Conservation (phyloP, 2,797 vertebrate species). For the Hipposideros larvatus region DNA sequence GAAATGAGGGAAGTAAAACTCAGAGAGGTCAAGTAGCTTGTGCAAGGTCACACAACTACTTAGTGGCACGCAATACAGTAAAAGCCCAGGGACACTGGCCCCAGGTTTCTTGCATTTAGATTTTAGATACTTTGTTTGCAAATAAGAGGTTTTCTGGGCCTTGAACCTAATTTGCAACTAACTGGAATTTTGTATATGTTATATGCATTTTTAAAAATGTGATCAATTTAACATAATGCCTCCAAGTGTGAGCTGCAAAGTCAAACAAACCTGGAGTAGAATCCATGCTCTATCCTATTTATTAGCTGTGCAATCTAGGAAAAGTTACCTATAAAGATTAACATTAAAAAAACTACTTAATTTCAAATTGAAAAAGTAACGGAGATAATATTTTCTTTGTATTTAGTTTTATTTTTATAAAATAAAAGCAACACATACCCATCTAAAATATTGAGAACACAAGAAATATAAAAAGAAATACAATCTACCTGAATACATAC, state of each 20-base stretch:
- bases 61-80: neutral
- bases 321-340: neutral
- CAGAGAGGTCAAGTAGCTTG: neutral
- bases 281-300: neutral
- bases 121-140: neutral
- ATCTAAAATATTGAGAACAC: slow-evolving; percentile 15
- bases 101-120: neutral
- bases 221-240: neutral
- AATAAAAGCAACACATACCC: neutral
- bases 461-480: slow-evolving; percentile 17
- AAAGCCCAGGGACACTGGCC: neutral
- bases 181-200: neutral
- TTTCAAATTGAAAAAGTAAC: neutral
- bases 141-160: neutral
- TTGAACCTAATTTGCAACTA: slow-evolving; percentile 36
- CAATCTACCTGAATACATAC: neutral
- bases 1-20: neutral
- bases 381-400: neutral
- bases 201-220: neutral
- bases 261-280: neutral
- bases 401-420: slow-evolving; percentile 1
- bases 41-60: neutral
- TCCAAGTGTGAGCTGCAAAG: neutral
- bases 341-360: neutral
- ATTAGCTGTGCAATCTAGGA: neutral